These are phyloP conservation scores for Conus canariensis DNA, from an alignment of 2,888 invertebrate genomes.

Conservation along the genomic window DNA sequence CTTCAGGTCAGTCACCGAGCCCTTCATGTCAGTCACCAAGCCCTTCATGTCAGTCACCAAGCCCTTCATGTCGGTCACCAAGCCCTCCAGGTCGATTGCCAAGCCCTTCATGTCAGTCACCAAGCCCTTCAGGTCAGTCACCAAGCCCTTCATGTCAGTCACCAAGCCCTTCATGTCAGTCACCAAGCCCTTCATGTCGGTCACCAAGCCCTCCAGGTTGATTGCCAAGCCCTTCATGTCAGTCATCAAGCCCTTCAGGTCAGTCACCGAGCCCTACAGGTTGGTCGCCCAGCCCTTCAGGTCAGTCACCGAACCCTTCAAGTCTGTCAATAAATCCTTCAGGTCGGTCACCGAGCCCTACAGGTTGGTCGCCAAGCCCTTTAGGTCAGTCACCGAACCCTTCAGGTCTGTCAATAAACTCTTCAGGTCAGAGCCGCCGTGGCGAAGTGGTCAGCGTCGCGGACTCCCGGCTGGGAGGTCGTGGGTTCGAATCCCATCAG, in stretches of 20 bases:
- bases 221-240: background rate
- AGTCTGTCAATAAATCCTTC: too few relatives aligned
- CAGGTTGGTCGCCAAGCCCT: background rate
- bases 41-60: too few relatives aligned
- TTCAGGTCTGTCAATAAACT: too few relatives aligned
- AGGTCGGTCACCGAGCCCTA: background rate
- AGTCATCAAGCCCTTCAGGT: background rate
- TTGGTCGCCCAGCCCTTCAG: background rate
- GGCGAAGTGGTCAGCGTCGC: too few relatives aligned
- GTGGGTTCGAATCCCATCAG: too few relatives aligned
- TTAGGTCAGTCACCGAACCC: background rate
- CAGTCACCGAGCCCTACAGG: background rate
- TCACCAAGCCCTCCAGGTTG: background rate
- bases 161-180: slow-evolving; percentile 7
- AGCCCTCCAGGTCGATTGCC: background rate
- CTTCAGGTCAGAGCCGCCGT: background rate
- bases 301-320: slow-evolving; percentile 3
- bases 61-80: too few relatives aligned
- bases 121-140: background rate
- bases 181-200: background rate
- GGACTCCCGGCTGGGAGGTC: too few relatives aligned
- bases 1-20: background rate
- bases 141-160: background rate
- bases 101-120: background rate
- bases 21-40: background rate